A percentile compares a stretch with the other conserved stretches of the same genome.
Conservation (phyloP, 2,888 invertebrate genomes). For the Limnephilus marmoratus region DNA sequence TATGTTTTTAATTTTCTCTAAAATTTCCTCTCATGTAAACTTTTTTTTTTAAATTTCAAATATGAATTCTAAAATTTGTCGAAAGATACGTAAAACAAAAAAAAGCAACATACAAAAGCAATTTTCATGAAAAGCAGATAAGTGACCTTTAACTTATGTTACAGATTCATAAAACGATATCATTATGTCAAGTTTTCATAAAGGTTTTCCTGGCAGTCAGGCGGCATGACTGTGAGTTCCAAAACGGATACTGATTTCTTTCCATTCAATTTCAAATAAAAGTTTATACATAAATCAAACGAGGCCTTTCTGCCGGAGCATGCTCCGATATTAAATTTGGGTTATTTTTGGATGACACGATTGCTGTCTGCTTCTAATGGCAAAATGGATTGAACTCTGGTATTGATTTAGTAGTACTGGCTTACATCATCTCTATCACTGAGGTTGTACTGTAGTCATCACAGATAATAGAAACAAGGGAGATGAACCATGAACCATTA, state of each 20-base stretch:
- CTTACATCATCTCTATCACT: background rate
- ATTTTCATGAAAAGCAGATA: too few species aligned
- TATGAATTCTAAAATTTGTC: too few species aligned
- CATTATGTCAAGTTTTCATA: background rate
- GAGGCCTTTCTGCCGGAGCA: background rate
- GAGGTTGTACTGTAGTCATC: background rate
- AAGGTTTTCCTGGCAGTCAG: background rate
- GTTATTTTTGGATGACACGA: background rate
- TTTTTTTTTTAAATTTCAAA: too few species aligned
- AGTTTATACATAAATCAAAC: background rate
- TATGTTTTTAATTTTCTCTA: too few species aligned
- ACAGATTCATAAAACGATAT: background rate
- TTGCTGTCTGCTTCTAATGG: background rate
- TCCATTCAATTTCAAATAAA: background rate
- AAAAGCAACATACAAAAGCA: too few species aligned
- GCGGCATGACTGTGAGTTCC: background rate
- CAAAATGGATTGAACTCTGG: background rate
- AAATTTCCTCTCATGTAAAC: too few species aligned
- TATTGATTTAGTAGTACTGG: background rate
- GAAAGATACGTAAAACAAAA: too few species aligned
- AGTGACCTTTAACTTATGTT: background rate
- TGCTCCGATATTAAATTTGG: background rate
- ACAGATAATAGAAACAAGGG: too few species aligned
- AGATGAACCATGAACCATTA: too few species aligned
- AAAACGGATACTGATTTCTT: background rate